Evolutionary conservation across 2,797 vertebrate genomes (phyloP).

Genomic region (Taeniopygia guttata): DNA sequence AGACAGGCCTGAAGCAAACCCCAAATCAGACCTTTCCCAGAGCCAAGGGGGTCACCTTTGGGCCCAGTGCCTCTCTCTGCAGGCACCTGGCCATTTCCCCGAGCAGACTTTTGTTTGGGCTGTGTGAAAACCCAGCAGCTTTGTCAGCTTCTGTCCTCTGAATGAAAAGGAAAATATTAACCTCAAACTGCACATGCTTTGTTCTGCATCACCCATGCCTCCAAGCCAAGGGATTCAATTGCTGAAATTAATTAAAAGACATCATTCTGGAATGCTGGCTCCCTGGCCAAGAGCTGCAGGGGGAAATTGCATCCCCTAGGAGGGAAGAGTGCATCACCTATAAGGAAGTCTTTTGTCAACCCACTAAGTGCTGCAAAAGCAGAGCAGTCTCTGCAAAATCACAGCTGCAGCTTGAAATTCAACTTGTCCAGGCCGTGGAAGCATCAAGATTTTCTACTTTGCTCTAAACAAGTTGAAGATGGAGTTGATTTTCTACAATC

Average conservation of each 20-base stretch:
- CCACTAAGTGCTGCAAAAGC: background rate
- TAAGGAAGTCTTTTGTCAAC: background rate
- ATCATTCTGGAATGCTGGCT: conserved; percentile 64
- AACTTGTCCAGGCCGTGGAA: background rate
- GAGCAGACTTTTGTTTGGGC: background rate
- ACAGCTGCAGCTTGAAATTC: background rate
- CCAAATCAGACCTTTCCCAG: background rate
- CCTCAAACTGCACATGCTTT: conserved; percentile 25
- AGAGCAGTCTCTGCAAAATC: background rate
- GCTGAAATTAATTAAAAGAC: conserved; percentile 69
- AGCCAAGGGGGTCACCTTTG: background rate
- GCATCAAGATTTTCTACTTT: background rate
- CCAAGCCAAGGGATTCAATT: conserved; percentile 43
- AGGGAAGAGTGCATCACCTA: background rate
- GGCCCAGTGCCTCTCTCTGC: background rate
- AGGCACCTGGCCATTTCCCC: background rate
- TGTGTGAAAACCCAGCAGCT: background rate
- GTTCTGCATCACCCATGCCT: background rate
- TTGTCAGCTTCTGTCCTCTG: conserved; percentile 11
- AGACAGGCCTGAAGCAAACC: too few species aligned
- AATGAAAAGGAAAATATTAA: background rate
- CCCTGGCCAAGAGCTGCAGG: conserved; percentile 43
- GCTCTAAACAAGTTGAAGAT: background rate
- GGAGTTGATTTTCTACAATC: background rate
- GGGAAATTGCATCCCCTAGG: conserved; percentile 56